These are phyloP conservation scores for Procavia capensis DNA, from an alignment of 2,113 vertebrate species.

Conservation along the genomic window DNA sequence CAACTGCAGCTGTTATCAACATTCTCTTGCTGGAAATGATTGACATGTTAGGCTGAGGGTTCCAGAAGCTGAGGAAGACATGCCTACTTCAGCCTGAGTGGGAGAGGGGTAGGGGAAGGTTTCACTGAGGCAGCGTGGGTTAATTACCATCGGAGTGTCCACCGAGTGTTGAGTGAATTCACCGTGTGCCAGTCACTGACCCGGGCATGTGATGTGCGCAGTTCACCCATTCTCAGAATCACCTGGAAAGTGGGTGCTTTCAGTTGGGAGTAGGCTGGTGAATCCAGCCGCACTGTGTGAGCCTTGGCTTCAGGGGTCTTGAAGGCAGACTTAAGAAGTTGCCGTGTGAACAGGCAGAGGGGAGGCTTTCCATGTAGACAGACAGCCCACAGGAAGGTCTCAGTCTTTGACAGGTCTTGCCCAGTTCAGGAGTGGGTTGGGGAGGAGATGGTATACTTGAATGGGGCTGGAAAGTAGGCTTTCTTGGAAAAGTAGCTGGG, in stretches of 20 bases:
- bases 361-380: accelerated
- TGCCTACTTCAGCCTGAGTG: background rate
- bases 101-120: conserved; percentile 1
- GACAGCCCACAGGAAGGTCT: accelerated
- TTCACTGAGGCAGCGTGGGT: background rate
- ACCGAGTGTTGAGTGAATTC: accelerated
- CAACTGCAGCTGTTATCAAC: conserved; percentile 44
- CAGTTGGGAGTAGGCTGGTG: background rate
- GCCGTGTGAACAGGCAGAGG: background rate
- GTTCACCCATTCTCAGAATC: background rate
- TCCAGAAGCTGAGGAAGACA: conserved; percentile 20
- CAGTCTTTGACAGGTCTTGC: background rate
- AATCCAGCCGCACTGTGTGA: background rate
- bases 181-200: background rate
- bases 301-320: background rate
- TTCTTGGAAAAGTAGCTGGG: background rate
- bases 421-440: background rate
- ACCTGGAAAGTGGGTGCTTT: background rate
- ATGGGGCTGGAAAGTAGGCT: background rate
- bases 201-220: accelerated
- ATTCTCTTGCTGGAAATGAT: background rate
- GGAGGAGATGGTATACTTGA: background rate
- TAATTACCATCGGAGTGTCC: background rate
- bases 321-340: background rate
- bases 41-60: conserved; percentile 36